Evolutionary conservation across 2,797 vertebrate genomes (phyloP).

Genomic region (Malacoraja senta): DNA sequence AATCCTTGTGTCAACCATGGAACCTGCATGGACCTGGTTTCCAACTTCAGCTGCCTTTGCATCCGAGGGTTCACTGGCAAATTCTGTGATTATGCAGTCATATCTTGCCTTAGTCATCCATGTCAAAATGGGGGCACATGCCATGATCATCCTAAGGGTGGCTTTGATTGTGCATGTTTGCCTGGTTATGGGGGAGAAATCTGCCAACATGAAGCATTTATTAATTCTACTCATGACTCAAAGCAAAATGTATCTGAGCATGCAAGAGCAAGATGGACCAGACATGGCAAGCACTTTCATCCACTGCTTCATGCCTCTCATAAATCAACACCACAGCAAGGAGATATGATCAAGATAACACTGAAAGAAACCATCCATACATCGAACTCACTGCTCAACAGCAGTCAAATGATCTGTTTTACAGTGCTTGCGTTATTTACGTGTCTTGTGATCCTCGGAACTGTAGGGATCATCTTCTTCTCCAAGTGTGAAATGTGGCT

Average conservation of each 20-base stretch:
- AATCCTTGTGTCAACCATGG: constrained; percentile 80
- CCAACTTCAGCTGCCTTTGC: constrained; percentile 71
- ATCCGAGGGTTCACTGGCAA: constrained; percentile 63
- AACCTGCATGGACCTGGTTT: constrained; percentile 66
- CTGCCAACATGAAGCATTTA: constrained; percentile 54
- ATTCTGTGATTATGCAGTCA: constrained; percentile 64
- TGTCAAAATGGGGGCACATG: constrained; percentile 78
- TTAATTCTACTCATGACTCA: not conserved
- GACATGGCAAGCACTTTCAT: constrained; percentile 59
- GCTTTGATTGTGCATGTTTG: constrained; percentile 69
- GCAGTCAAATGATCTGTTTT: constrained; percentile 84
- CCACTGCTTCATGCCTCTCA: constrained; percentile 67
- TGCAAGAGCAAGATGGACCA: not conserved
- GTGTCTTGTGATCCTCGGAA: constrained; percentile 80
- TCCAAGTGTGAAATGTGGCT: constrained; percentile 84
- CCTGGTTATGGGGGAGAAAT: constrained; percentile 66
- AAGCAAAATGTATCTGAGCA: constrained; percentile 15
- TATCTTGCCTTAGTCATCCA: constrained; percentile 59
- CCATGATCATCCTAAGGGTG: constrained; percentile 57
- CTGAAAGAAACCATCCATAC: constrained; percentile 74
- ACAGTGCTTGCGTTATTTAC: constrained; percentile 82
- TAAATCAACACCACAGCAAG: constrained; percentile 61
- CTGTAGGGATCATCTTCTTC: constrained; percentile 78
- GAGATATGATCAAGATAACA: constrained; percentile 78
- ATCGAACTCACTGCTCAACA: constrained; percentile 65